Conservation (phyloP, 1,140 invertebrate genomes). For the Drosophila watanabei region DNA sequence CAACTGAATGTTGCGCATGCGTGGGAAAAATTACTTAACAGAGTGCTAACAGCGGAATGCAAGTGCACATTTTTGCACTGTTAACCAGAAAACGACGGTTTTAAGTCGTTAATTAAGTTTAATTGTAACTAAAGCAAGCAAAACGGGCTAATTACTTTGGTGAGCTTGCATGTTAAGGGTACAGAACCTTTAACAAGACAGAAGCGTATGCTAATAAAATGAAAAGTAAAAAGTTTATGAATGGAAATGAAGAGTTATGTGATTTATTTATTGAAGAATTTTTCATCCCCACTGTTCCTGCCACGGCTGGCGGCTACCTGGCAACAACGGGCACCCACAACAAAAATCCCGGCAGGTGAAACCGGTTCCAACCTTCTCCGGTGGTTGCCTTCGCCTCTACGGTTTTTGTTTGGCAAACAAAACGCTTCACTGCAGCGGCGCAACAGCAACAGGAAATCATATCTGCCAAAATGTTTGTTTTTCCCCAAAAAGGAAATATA, state of each 20-base stretch:
- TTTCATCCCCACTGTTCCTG: slow-evolving; percentile 34
- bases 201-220: background rate
- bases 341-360: slow-evolving; percentile 54
- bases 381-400: slow-evolving; percentile 10
- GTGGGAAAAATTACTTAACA: slow-evolving; percentile 6
- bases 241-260: background rate
- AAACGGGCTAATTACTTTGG: background rate
- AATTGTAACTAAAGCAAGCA: slow-evolving; percentile 20
- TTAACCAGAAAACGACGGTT: slow-evolving; percentile 17
- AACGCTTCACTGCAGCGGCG: slow-evolving; percentile 36
- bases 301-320: slow-evolving; percentile 28
- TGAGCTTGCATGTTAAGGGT: background rate
- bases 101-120: slow-evolving; percentile 13
- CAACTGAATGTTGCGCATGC: slow-evolving; percentile 28
- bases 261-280: background rate
- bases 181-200: background rate
- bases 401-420: slow-evolving; percentile 72
- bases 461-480: slow-evolving; percentile 32
- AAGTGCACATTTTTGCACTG: slow-evolving; percentile 17
- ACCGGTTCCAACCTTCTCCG: slow-evolving; percentile 56
- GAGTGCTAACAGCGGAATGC: slow-evolving; percentile 16
- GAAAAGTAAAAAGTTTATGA: background rate
- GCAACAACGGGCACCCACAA: slow-evolving; percentile 60
- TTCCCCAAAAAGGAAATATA: slow-evolving; percentile 29
- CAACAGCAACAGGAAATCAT: slow-evolving; percentile 54